These are phyloP conservation scores for Sebastes umbrosus DNA, from an alignment of 2,797 vertebrate species.

Conservation along the genomic window DNA sequence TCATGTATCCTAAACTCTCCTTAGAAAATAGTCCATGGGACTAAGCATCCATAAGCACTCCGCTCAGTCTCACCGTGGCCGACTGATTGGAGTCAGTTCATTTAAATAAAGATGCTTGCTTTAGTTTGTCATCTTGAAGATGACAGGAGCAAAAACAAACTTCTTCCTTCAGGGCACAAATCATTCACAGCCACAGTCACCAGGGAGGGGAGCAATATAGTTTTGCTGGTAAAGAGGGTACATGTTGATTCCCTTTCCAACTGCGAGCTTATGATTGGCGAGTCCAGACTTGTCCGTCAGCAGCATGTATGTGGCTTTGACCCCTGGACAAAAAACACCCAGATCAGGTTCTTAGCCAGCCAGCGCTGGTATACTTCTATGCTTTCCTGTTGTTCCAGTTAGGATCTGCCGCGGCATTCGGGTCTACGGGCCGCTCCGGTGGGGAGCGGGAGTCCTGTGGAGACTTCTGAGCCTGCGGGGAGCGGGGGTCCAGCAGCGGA, in stretches of 20 bases:
- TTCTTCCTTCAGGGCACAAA: conserved; percentile 39
- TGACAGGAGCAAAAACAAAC: conserved; percentile 35
- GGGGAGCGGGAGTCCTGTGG: conserved; percentile 93
- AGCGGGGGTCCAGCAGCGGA: conserved; percentile 89
- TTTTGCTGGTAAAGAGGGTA: conserved; percentile 70
- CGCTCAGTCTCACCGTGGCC: conserved; percentile 52
- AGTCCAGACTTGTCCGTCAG: conserved; percentile 63
- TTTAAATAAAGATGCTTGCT: conserved; percentile 58
- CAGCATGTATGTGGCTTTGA: conserved; percentile 71
- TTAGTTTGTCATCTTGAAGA: conserved; percentile 13
- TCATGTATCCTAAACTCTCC: conserved; percentile 60
- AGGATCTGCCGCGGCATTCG: conserved; percentile 86
- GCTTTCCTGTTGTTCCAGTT: conserved; percentile 94
- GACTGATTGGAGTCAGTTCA: conserved; percentile 49
- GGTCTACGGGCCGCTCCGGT: conserved; percentile 88
- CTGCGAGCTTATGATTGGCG: conserved; percentile 65
- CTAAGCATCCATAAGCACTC: conserved; percentile 71
- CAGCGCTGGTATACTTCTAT: conserved; percentile 64
- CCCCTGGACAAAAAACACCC: conserved; percentile 32
- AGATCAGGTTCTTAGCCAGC: conserved; percentile 42
- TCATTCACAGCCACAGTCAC: conserved; percentile 45
- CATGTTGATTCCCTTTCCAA: conserved; percentile 62
- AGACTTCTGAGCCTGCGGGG: conserved; percentile 93
- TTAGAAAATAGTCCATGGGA: conserved; percentile 83
- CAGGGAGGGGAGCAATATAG: conserved; percentile 12